These are phyloP conservation scores for Mactromeris polynyma DNA, from an alignment of 2,888 invertebrate genomes.

Conservation along the genomic window DNA sequence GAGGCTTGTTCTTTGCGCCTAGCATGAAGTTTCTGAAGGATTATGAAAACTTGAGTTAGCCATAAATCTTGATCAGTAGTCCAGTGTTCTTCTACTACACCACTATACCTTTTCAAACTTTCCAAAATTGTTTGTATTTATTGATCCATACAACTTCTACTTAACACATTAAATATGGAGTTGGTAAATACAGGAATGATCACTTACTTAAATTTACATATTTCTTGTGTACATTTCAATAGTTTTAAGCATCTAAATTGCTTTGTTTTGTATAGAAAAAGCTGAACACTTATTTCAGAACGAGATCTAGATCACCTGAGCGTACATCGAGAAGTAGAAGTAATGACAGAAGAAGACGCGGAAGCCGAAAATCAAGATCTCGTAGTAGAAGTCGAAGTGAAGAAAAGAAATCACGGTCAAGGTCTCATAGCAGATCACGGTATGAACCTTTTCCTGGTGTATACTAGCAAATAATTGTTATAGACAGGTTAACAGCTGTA, in stretches of 20 bases:
- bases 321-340: slow-evolving; percentile 49
- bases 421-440: slow-evolving; percentile 51
- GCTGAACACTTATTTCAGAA: slow-evolving; percentile 25
- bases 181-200: too few species aligned
- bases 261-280: neutral
- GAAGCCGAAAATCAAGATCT: slow-evolving; percentile 36
- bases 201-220: neutral
- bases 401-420: slow-evolving; percentile 50
- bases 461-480: too few species aligned
- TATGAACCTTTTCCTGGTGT: neutral
- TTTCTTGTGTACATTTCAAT: neutral
- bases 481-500: too few species aligned
- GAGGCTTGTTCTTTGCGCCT: too few species aligned
- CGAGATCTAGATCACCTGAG: slow-evolving; percentile 54
- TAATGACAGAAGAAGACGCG: slow-evolving; percentile 41
- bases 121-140: too few species aligned
- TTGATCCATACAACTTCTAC: too few species aligned
- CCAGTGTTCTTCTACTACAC: too few species aligned
- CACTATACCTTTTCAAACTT: too few species aligned
- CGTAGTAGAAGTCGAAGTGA: slow-evolving; percentile 45
- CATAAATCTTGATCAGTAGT: too few species aligned
- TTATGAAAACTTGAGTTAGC: too few species aligned
- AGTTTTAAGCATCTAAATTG: neutral
- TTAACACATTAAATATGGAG: too few species aligned
- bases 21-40: too few species aligned